Conservation (phyloP, 2,888 invertebrate genomes). For the Agrilus mali region DNA sequence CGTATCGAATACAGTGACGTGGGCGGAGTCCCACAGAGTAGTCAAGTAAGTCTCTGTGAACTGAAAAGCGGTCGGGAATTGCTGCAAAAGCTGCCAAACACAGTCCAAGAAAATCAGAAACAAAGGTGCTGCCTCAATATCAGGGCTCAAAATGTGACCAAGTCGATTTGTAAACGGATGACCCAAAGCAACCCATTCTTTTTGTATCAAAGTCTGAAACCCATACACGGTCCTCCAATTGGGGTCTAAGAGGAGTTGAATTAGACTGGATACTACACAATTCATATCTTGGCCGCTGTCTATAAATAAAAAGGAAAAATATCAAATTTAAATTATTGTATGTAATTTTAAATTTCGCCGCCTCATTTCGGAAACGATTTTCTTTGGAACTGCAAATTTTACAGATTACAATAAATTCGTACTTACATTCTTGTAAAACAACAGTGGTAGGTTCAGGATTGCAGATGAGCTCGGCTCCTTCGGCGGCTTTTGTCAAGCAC, state of each 20-base stretch:
- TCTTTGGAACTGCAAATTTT: not conserved
- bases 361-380: no score
- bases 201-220: conserved; percentile 83
- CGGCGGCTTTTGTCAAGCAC: conserved; percentile 61
- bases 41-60: conserved; percentile 88
- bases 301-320: conserved; percentile 38
- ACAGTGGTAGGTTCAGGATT: conserved; percentile 49
- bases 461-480: conserved; percentile 54
- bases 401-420: not conserved
- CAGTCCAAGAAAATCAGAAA: conserved; percentile 89
- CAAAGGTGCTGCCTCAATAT: conserved; percentile 63
- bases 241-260: conserved; percentile 78
- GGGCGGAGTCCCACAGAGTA: conserved; percentile 80
- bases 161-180: conserved; percentile 58
- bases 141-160: conserved; percentile 52
- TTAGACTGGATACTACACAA: conserved; percentile 74
- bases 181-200: conserved; percentile 89
- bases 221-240: conserved; percentile 70
- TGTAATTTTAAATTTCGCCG: not conserved
- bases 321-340: not conserved
- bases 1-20: conserved; percentile 82
- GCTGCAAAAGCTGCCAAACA: conserved; percentile 80
- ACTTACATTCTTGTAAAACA: conserved; percentile 68
- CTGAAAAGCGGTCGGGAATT: conserved; percentile 82
- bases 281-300: conserved; percentile 79